Evolutionary conservation across 2,888 invertebrate genomes (phyloP), one percentile per base, ranked within the genome.

Genomic region (Steinernema scapterisci): DNA sequence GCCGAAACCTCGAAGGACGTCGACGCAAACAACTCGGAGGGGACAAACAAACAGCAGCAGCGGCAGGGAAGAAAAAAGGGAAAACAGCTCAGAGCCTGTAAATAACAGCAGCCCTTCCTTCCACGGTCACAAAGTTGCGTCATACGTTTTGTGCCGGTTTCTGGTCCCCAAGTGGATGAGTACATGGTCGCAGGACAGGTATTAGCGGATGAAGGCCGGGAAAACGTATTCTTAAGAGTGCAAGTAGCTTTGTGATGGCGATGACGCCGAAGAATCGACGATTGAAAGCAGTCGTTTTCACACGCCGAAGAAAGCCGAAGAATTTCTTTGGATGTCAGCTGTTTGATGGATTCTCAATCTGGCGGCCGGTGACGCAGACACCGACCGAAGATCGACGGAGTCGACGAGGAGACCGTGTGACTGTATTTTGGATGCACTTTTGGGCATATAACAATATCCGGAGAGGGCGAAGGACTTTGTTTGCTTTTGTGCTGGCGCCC

Each of bases 111-210:
- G 23, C 21, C 21, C 6, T 5, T 19, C 21, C 6, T 5, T 19
- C 54, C 13, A 48, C 23, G 23, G 63, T 27, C 63, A 63, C 63
- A 31, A 27, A 63, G 19, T 63, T 63, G 63, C 63, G 63, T 63
- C 63, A 63, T 6, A 11, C 16, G 63, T 25, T 63, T 63, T 63
- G 63, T 63, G 63, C 25, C 63, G 63, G 16, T 63, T 31, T 63
- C 38, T 63, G 63, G 27, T 63, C 31, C 31, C 6, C 31, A 27
- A 63, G 25, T 23, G 23, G 25, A 19, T 25, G 54, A 54, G 54
- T 54, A 23, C 21, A 38, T 38, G 38, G 38, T 38, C 38, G 38
- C 3, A 38, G 3, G 38, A 9, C 38, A 38, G 38, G 38, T 38
- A 38, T 38, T 38, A 38, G 38, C 9, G 9, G 38, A 38, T n/a